Evolutionary conservation across 2,113 vertebrate species (phyloP).

Genomic region (Passer montanus): DNA sequence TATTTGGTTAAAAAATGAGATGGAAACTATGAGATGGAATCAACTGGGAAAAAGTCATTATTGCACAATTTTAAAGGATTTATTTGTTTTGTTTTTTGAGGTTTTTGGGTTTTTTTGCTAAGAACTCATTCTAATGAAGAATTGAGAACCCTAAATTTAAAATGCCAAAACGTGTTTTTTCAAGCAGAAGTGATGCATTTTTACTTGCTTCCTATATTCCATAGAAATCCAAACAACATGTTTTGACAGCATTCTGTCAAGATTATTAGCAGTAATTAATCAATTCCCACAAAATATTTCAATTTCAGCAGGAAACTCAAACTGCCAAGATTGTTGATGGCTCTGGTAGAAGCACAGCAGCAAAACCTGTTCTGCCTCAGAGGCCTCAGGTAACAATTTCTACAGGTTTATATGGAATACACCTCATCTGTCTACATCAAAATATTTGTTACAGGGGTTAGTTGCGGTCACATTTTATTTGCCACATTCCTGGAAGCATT

Average conservation of each 20-base stretch:
- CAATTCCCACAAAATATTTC: neutral
- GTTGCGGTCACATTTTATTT: neutral
- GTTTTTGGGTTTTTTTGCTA: neutral
- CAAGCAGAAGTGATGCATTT: neutral
- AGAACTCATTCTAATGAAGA: neutral
- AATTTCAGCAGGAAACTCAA: neutral
- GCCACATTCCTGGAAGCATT: neutral
- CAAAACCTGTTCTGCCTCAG: neutral
- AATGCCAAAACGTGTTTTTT: neutral
- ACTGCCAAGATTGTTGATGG: neutral
- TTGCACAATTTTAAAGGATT: neutral
- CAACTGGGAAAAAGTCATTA: rapidly evolving
- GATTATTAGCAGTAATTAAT: slow-evolving; percentile 7
- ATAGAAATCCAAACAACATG: neutral
- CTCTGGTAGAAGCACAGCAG: neutral
- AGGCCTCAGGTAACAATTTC: neutral
- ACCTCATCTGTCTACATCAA: neutral
- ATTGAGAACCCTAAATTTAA: neutral
- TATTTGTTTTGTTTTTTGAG: neutral
- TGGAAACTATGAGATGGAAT: neutral
- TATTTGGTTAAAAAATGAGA: neutral
- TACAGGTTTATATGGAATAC: neutral
- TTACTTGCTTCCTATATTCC: neutral
- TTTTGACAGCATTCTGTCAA: slow-evolving; percentile 18
- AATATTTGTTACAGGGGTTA: neutral